Base-by-base conservation (phyloP, 35 echinoderm and acorn worm genomes). In the Chiridota heheva region DNA sequence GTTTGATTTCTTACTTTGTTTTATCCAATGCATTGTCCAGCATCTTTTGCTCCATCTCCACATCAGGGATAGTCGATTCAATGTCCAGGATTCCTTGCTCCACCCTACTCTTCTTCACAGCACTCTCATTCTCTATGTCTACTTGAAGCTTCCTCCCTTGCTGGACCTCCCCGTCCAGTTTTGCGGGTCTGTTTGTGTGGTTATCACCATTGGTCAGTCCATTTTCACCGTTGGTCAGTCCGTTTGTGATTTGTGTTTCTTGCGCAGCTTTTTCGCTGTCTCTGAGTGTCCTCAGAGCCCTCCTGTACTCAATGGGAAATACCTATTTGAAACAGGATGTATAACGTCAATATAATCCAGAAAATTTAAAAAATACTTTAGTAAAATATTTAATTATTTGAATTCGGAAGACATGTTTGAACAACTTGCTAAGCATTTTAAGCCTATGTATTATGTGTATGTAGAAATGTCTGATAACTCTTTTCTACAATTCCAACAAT, bases 291-390 rank as follows among this genome's bases (percentile, higher is more conserved):
- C 71, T 81, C 51, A 97, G 81, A 4, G 93, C 93, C 53, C 79
- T 5, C 30, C 93, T 59, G 80, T 97, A 97, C 36, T 97, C 88
- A 73, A 91, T 37, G 15, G 93, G 93, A 67, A 97, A 97, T 4
- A 97, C 93, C 93, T 97, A 48, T 20, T 27, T 29, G 39, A 36
- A 5, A 84, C 27, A 73, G 12, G 65, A 69, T 20, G 62, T 1
- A 65, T 26, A 32, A 10, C 3, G n/a, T 20, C 18, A 26, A 67
- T 67, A 10, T 32, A 67, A 16, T 25, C 31, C 12, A 66, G 8
- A 13, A 66, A 66, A 66, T 66, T 66, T 13, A 30, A 12, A 66
- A 15, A 66, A 16, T 66, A 8, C 30, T 15, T 66, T 66, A 12
- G 30, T 13, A 66, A 8, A 15, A 10, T 66, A 12, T 31, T 66